A percentile compares a stretch with the other conserved stretches of the same genome.
phyloP scores from a whole-genome alignment of 2,797 vertebrate genomes.

The Lagocephalus sceleratus region DNA sequence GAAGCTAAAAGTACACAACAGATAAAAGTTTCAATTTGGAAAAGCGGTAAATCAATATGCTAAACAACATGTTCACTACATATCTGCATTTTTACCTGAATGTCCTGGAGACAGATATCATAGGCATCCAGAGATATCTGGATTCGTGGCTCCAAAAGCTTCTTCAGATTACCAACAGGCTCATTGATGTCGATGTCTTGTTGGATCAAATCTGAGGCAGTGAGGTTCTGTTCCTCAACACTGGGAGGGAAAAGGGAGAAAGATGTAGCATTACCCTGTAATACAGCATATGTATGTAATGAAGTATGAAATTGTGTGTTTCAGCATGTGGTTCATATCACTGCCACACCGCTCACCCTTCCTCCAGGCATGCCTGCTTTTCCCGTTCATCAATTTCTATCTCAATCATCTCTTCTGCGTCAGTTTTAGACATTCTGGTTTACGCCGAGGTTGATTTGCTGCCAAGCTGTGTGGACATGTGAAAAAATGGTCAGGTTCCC shows the following conservation, averaged over 20 bases:
- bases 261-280: not conserved
- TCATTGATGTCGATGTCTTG: slow-evolving; percentile 99
- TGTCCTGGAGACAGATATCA: slow-evolving; percentile 97
- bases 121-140: slow-evolving; percentile 91
- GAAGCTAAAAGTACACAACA: slow-evolving; percentile 75
- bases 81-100: slow-evolving; percentile 80
- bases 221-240: slow-evolving; percentile 93
- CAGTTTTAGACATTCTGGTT: slow-evolving; percentile 90
- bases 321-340: not conserved
- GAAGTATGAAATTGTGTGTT: not conserved
- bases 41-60: not conserved
- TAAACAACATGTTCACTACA: not conserved
- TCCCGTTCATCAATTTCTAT: slow-evolving; percentile 97
- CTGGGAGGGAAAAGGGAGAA: slow-evolving; percentile 57
- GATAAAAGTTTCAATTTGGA: slow-evolving; percentile 3
- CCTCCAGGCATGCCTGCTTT: slow-evolving; percentile 81
- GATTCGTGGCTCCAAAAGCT: slow-evolving; percentile 92
- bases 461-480: slow-evolving; percentile 22
- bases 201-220: slow-evolving; percentile 92
- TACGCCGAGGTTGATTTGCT: slow-evolving; percentile 4
- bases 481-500: not conserved
- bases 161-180: slow-evolving; percentile 96
- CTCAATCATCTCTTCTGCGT: slow-evolving; percentile 97
- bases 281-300: not conserved
- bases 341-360: slow-evolving; percentile 65